These are phyloP conservation scores for Tetragnatha montana DNA, from an alignment of 2,888 invertebrate species.

Conservation along the genomic window DNA sequence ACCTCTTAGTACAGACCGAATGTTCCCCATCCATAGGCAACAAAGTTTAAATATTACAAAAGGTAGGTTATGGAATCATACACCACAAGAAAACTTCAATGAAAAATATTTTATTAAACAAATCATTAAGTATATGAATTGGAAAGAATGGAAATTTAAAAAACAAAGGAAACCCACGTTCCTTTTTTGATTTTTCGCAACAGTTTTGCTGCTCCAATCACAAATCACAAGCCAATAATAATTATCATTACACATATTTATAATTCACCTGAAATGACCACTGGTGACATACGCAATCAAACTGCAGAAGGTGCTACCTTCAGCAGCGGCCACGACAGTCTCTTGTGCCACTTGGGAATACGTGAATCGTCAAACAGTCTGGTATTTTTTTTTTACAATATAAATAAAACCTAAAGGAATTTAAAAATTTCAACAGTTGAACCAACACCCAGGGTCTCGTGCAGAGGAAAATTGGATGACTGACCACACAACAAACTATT, in stretches of 20 bases:
- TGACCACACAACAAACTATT: background rate
- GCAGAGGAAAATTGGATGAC: too few species aligned
- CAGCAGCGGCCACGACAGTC: too few species aligned
- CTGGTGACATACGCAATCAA: background rate
- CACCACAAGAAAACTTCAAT: background rate
- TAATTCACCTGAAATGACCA: background rate
- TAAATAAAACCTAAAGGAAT: background rate
- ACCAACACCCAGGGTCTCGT: background rate
- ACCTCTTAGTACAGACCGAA: too few species aligned
- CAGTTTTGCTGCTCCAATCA: background rate
- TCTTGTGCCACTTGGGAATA: too few species aligned
- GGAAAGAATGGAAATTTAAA: conserved; percentile 17
- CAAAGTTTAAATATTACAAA: too few species aligned
- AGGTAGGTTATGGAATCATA: too few species aligned
- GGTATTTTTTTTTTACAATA: background rate
- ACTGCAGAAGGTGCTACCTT: background rate
- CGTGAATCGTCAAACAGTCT: too few species aligned
- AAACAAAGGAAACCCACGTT: background rate
- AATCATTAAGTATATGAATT: conserved; percentile 36
- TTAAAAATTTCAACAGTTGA: background rate
- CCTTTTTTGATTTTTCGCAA: background rate
- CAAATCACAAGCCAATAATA: background rate
- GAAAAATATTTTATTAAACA: conserved; percentile 41
- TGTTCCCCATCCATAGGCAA: too few species aligned
- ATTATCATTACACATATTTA: background rate